These are phyloP conservation scores for Gastracanthus pulcherrimus DNA, from an alignment of 2,888 invertebrate genomes.

Conservation along the genomic window DNA sequence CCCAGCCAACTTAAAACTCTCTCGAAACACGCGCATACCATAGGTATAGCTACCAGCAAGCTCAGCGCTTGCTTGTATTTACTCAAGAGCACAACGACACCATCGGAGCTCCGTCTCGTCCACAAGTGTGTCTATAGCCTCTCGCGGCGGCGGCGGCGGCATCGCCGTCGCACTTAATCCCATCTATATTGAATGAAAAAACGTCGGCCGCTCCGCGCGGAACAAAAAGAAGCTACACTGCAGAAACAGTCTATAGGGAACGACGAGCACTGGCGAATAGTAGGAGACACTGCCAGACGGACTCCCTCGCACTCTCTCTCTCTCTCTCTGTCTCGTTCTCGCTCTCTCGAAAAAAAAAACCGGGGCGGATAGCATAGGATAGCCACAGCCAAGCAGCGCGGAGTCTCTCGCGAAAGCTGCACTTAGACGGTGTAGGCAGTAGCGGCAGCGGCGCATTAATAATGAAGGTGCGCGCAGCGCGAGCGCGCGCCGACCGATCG, in stretches of 20 bases:
- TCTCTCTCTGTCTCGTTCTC: neutral
- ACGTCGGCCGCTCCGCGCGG: slow-evolving; percentile 30
- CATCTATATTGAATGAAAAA: slow-evolving; percentile 44
- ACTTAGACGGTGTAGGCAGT: slow-evolving; percentile 17
- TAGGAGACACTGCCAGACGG: neutral
- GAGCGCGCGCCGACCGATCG: slow-evolving; percentile 71
- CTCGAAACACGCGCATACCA: neutral
- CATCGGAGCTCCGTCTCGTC: too few relatives aligned
- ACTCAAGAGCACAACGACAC: slow-evolving; percentile 13
- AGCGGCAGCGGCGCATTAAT: slow-evolving; percentile 69
- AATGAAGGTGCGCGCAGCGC: slow-evolving; percentile 73
- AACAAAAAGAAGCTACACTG: neutral
- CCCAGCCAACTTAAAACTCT: too few relatives aligned
- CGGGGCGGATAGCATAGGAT: neutral
- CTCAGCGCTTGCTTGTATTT: slow-evolving; percentile 31
- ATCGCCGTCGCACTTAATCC: neutral
- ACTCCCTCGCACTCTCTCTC: too few relatives aligned
- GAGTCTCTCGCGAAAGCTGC: neutral
- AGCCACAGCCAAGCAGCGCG: neutral
- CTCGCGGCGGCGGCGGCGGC: neutral
- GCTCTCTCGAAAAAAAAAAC: neutral
- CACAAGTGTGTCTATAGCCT: slow-evolving; percentile 1
- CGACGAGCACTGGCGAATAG: neutral
- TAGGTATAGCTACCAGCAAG: too few relatives aligned
- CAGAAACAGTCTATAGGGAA: neutral